These are phyloP conservation scores for Euproctis similis DNA, from an alignment of 2,888 invertebrate genomes.

Conservation along the genomic window DNA sequence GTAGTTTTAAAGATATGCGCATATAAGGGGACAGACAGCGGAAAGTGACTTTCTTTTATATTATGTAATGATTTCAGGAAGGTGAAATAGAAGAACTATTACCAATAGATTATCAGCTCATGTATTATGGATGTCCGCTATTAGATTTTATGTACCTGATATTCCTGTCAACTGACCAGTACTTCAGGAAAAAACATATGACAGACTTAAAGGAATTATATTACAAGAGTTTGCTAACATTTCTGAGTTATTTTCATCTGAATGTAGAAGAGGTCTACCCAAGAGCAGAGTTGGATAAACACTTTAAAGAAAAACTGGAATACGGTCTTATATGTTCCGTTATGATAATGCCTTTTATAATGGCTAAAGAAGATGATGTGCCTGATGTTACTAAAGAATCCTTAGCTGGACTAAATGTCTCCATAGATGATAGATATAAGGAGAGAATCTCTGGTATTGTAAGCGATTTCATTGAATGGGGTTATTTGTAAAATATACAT, in stretches of 20 bases:
- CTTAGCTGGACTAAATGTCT: slow-evolving; percentile 7
- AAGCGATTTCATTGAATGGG: slow-evolving; percentile 29
- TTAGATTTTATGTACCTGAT: slow-evolving; percentile 30
- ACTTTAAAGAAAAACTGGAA: slow-evolving; percentile 27
- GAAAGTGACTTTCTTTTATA: no score
- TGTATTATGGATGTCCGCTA: slow-evolving; percentile 26
- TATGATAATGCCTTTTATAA: slow-evolving; percentile 16
- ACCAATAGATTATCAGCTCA: slow-evolving; percentile 30
- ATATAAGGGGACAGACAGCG: no score
- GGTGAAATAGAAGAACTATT: slow-evolving; percentile 22
- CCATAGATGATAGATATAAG: slow-evolving; percentile 12
- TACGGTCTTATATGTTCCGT: slow-evolving; percentile 32
- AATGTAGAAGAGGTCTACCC: slow-evolving; percentile 25
- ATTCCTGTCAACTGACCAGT: slow-evolving; percentile 22
- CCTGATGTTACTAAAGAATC: slow-evolving; percentile 7
- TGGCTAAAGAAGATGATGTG: slow-evolving; percentile 7
- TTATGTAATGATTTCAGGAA: no score
- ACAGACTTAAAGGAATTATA: slow-evolving; percentile 32
- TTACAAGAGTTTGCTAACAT: slow-evolving; percentile 24
- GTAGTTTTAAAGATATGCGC: no score
- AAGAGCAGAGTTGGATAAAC: slow-evolving; percentile 28
- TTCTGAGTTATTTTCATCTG: slow-evolving; percentile 31
- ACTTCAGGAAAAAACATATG: slow-evolving; percentile 32
- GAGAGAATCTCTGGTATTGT: slow-evolving; percentile 21
- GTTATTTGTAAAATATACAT: slow-evolving; percentile 22